Evolutionary conservation across 37 sponge, comb jelly and placozoan species (phyloP).

Genomic region (Eunapius fragilis): DNA sequence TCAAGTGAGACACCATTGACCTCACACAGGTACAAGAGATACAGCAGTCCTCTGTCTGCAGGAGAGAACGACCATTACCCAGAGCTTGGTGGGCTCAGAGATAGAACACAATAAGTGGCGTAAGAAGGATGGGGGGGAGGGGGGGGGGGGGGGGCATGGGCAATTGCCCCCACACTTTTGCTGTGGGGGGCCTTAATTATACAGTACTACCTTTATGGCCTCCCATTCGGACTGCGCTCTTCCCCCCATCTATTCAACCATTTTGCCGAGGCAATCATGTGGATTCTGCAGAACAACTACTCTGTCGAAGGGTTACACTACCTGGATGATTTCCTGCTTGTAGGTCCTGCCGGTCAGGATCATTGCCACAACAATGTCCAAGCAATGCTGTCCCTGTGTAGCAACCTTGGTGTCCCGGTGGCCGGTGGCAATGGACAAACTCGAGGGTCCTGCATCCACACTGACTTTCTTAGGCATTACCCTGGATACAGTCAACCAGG

Average conservation of each 20-base stretch:
- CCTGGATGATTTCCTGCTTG: slow-evolving; percentile 41
- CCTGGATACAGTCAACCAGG: slow-evolving; percentile 6
- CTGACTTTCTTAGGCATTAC: slow-evolving; percentile 32
- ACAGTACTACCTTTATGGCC: neutral
- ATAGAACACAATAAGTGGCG: neutral
- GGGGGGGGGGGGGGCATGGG: too few species aligned
- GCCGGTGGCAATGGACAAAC: slow-evolving; percentile 21
- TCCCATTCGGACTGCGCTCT: slow-evolving; percentile 42
- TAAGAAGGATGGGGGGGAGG: neutral
- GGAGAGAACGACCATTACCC: neutral
- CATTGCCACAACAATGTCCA: too few species aligned
- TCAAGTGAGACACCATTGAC: slow-evolving; percentile 23
- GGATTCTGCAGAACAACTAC: slow-evolving; percentile 32
- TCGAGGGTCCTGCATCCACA: too few species aligned
- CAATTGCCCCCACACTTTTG: too few species aligned
- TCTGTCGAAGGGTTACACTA: slow-evolving; percentile 15
- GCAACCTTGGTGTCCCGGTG: slow-evolving; percentile 18
- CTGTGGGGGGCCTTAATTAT: too few species aligned
- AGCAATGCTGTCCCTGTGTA: slow-evolving; percentile 1
- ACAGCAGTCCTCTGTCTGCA: slow-evolving; percentile 62
- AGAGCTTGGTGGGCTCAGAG: neutral
- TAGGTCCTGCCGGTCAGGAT: slow-evolving; percentile 9
- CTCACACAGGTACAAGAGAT: slow-evolving; percentile 58
- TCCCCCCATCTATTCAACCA: slow-evolving; percentile 51
- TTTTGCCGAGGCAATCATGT: slow-evolving; percentile 34